phyloP scores from a whole-genome alignment of 2,888 invertebrate species.

The Leptopterna dolabrata region DNA sequence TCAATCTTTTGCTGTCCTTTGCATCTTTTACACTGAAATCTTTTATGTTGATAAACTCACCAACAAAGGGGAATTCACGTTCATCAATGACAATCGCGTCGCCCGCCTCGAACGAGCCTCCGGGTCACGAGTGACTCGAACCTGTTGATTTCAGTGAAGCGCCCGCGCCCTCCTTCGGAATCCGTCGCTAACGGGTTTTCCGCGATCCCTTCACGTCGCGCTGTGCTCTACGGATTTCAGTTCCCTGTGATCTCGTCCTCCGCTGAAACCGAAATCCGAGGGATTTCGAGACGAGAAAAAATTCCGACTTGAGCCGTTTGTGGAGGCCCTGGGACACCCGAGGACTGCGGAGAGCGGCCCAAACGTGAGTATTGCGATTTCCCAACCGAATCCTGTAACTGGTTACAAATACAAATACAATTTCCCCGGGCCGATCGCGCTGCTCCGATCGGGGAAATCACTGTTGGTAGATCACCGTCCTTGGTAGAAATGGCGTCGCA shows the following conservation, averaged over 20 bases:
- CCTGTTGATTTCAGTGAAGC: neutral
- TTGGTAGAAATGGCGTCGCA: neutral
- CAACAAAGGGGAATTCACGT: too few relatives aligned
- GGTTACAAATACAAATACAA: too few relatives aligned
- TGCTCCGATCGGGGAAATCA: too few relatives aligned
- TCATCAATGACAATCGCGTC: too few relatives aligned
- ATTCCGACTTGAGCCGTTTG: neutral
- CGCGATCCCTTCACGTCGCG: neutral
- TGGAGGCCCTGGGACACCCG: neutral
- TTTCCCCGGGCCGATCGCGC: too few relatives aligned
- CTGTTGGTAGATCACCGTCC: neutral
- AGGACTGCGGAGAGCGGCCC: neutral
- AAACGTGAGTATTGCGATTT: neutral
- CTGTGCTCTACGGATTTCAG: neutral
- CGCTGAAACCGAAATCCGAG: too few relatives aligned
- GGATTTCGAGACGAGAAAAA: neutral
- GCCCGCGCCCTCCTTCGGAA: constrained; percentile 11
- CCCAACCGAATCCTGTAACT: too few relatives aligned
- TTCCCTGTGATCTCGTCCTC: too few relatives aligned
- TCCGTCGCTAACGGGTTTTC: neutral
- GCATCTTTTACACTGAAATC: too few relatives aligned
- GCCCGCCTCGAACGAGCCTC: neutral
- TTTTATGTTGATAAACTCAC: too few relatives aligned
- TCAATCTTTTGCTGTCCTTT: neutral
- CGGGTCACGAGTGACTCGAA: neutral